Percentiles rank a stretch among this genome's conserved stretches.
Evolutionary conservation across 2,113 vertebrate species (phyloP).

Genomic region (Poicephalus gulielmi): DNA sequence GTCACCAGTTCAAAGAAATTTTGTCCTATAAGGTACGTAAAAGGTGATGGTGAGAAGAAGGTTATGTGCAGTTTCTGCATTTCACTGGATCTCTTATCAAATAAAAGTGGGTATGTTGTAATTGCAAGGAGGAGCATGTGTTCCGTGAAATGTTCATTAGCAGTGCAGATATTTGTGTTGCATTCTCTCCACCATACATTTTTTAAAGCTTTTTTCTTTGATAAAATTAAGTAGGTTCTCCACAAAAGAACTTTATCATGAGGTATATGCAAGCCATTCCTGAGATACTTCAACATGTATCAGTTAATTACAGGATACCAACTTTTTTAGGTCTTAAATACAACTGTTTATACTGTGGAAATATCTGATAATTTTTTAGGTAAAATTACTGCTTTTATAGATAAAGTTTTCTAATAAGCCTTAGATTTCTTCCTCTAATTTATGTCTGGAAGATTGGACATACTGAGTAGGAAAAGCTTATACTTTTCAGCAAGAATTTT

Average conservation of each 20-base stretch:
- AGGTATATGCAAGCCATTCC: not conserved
- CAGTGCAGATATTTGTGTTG: not conserved
- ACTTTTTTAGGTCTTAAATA: not conserved
- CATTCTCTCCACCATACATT: not conserved
- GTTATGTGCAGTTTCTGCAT: not conserved
- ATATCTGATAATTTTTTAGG: not conserved
- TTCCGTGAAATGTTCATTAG: not conserved
- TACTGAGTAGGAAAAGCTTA: not conserved
- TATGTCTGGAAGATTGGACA: not conserved
- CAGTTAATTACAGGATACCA: not conserved
- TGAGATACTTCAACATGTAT: not conserved
- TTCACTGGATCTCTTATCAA: not conserved
- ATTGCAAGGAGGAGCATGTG: not conserved
- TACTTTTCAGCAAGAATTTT: not conserved
- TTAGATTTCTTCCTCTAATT: not conserved
- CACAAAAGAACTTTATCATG: not conserved
- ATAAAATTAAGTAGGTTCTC: not conserved
- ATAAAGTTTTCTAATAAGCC: not conserved
- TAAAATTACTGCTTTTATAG: not conserved
- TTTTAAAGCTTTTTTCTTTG: not conserved
- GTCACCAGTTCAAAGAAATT: constrained; percentile 84
- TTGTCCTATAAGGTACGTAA: constrained; percentile 92
- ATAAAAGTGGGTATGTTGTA: not conserved
- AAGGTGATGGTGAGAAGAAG: not conserved
- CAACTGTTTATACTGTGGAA: not conserved